phyloP scores from a whole-genome alignment of 2,797 vertebrate species.

The Gorsachius magnificus region DNA sequence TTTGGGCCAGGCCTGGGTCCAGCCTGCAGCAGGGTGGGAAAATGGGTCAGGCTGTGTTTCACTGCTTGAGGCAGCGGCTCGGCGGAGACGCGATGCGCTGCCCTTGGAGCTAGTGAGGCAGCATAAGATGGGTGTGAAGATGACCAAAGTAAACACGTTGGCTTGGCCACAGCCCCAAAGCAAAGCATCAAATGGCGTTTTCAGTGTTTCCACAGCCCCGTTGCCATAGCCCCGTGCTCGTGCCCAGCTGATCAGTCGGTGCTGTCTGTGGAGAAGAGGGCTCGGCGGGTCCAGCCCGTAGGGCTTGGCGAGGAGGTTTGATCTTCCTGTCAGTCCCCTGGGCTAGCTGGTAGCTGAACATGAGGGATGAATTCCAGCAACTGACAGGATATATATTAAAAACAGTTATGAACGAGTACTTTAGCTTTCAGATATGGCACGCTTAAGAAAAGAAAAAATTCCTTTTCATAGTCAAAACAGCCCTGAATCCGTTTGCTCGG shows the following conservation, averaged over 20 bases:
- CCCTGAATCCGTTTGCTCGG: neutral
- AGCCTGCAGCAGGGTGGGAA: neutral
- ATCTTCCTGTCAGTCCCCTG: neutral
- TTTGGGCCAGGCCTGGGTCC: neutral
- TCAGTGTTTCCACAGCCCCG: neutral
- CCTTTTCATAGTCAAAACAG: neutral
- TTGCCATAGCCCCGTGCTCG: rapidly evolving
- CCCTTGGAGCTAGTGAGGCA: neutral
- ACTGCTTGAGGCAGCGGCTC: neutral
- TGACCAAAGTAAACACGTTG: rapidly evolving
- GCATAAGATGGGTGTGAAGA: neutral
- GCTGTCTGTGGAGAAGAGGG: neutral
- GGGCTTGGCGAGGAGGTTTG: neutral
- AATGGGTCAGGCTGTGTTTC: neutral
- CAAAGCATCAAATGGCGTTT: neutral
- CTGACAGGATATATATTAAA: neutral
- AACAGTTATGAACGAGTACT: neutral
- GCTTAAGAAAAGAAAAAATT: neutral
- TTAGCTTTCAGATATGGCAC: neutral
- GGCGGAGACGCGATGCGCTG: neutral
- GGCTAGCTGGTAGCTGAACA: neutral
- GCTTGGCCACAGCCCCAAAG: neutral
- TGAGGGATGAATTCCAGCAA: neutral
- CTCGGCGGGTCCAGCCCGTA: neutral
- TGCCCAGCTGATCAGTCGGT: neutral